These are phyloP conservation scores for Macropis europaea DNA, from an alignment of 2,888 invertebrate genomes.

Conservation along the genomic window DNA sequence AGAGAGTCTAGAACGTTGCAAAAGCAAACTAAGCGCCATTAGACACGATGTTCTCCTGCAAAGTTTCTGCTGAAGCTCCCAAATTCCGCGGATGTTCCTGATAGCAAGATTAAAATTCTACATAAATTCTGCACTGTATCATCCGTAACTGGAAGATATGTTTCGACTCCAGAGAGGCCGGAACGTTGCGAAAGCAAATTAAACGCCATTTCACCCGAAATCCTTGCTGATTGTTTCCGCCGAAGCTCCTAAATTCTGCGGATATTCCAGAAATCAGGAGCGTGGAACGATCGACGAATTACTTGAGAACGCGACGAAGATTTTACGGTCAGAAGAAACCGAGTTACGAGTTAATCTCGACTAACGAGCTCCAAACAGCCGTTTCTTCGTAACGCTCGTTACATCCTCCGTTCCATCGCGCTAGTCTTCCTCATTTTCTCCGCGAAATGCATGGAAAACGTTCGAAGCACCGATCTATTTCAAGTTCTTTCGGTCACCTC, in stretches of 20 bases:
- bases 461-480: neutral
- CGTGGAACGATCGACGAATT: conserved; percentile 38
- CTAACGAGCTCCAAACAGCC: conserved; percentile 70
- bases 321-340: conserved; percentile 61
- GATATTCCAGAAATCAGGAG: neutral
- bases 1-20: too few relatives aligned
- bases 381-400: conserved; percentile 66
- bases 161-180: too few relatives aligned
- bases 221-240: too few relatives aligned
- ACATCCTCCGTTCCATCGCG: conserved; percentile 22
- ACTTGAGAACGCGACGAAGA: conserved; percentile 19
- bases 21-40: too few relatives aligned
- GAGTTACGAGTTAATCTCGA: conserved; percentile 65
- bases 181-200: too few relatives aligned
- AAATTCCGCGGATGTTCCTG: too few relatives aligned
- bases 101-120: too few relatives aligned
- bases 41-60: too few relatives aligned
- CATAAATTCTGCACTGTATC: too few relatives aligned
- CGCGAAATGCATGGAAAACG: neutral
- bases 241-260: neutral
- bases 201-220: too few relatives aligned
- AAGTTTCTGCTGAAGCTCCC: too few relatives aligned
- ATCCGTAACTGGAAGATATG: too few relatives aligned
- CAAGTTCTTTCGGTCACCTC: conserved; percentile 11
- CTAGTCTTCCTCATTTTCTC: neutral